Base-by-base conservation (phyloP, 2,113 vertebrate species). In the Hippopotamus amphibius region DNA sequence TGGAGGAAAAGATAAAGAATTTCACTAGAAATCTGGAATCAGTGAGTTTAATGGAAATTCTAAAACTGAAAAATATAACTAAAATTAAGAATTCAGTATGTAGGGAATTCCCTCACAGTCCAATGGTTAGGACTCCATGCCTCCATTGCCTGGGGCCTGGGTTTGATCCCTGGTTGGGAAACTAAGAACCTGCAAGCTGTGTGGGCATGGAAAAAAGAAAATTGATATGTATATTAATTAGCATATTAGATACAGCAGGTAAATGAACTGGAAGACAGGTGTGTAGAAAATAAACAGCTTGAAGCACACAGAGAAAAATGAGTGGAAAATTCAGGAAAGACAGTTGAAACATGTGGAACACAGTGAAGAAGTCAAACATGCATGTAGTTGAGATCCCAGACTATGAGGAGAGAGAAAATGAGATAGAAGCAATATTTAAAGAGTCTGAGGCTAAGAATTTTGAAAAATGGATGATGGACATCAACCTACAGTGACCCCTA, bases 21-120 rank as follows among this genome's bases (percentile, higher is more conserved):
- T 43, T 83, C n/a, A 88, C n/a, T 16, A 95, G 61, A 95, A 91
- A 61, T 76, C 21, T 76, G 17, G 68, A 77, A 68, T 82, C 76
- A 55, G 1, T 77, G 30, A 24, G 50, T 82, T 94, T 77, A 83
- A 50, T 92, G 57, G 57, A 61, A 68, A 88, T 88, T 82, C 33
- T 68, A 41, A 43, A 76, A 50, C 41, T 91, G 57, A 50, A 87
- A 93, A 59, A 68, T 68, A 17, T n/a, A 53, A 71, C 19, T 53
- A 33, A 77, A 50, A 50, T 77, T 77, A 53, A 53, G 74, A 53
- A n/a, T 53, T 53, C 17, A 13, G 30, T 76, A 12, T 30, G 5
- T 50, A 19, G 46, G 48, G 46, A 30, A 33, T 76, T 76, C 15
- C 46, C 72, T 76, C 26, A 15, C 16, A 76, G 46, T 11, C 46